Conservation (phyloP, 1,140 invertebrate genomes). For the Drosophila sp. region DNA sequence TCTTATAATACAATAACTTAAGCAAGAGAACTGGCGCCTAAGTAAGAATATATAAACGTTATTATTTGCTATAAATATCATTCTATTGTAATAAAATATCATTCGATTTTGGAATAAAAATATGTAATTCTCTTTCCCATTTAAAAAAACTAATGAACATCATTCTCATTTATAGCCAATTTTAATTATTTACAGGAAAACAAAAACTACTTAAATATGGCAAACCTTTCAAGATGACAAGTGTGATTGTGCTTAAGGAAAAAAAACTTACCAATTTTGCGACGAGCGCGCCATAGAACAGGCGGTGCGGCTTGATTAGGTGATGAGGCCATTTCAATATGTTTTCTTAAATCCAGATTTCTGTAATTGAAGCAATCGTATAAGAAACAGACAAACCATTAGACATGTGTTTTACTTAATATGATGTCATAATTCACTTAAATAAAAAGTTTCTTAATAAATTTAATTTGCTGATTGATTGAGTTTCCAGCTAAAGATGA, state of each 20-base stretch:
- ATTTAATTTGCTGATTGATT: slow-evolving; percentile 55
- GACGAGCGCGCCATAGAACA: slow-evolving; percentile 90
- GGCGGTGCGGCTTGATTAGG: slow-evolving; percentile 91
- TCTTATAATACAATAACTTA: no score
- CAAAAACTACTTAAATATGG: no score
- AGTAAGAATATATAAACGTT: no score
- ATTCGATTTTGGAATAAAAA: no score
- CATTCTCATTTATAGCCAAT: no score
- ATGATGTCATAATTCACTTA: slow-evolving; percentile 15
- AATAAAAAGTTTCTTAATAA: slow-evolving; percentile 34
- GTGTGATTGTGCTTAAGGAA: not conserved
- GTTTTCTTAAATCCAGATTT: slow-evolving; percentile 82
- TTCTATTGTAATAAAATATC: no score
- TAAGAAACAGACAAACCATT: slow-evolving; percentile 11
- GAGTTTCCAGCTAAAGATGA: slow-evolving; percentile 6
- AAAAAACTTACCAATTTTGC: slow-evolving; percentile 89
- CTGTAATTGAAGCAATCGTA: slow-evolving; percentile 51
- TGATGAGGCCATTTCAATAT: slow-evolving; percentile 87
- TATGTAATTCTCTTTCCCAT: no score
- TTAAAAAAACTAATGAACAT: no score
- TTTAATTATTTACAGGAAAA: no score
- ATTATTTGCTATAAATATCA: no score
- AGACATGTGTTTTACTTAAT: slow-evolving; percentile 1
- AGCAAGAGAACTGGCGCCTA: no score
- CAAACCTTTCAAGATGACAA: no score